Evolutionary conservation across 2,888 invertebrate genomes (phyloP), one percentile per base, ranked within the genome.

Genomic region (Hirtodrosophila cameraria): DNA sequence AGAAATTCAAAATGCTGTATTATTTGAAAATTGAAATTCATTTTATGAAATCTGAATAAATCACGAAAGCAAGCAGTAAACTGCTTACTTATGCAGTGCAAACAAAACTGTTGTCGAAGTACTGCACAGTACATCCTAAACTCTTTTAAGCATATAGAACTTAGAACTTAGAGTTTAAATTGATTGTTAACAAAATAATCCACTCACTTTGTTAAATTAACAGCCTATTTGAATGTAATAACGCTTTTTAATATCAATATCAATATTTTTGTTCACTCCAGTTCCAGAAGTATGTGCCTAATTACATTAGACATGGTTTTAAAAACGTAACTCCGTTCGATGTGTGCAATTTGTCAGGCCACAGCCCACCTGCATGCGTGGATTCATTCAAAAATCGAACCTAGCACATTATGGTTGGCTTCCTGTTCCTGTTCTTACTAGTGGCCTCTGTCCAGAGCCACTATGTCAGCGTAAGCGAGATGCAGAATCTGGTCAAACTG

Each of bases 361-460:
- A 15, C 9, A 12, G 15, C 9, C 3, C 36, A 28, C 12, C 16
- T 16, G 9, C 8, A 20, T 11, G 7, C n/a, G 6, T 25, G 3
- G 7, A 2, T 3, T 35, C 54, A 67, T 36, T 60, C 12, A 1
- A 2, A 5, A 12, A 6, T 1, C 1, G 11, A 25, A 4, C 15
- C 4, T 5, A 6, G 1, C 9, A 13, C 7, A 23, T 1, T 0
- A 68, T 67, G 67, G 31, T 38, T 50, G 8, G 9, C 2, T 18
- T 35, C 11, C 27, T 36, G 6, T 38, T 30, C 13, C 6, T 68
- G 5, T 13, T 68, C 3, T 2, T 61, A 12, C 13, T 61, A 3
- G 0, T 55, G 1, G 3, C 31, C 6, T 4, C 27, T 1, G 46
- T 11, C 3, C 13, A 12, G 1, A 1, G 28, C n/a, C 15, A 35